phyloP scores from a whole-genome alignment of 2,797 vertebrate species.

The Limosa lapponica region DNA sequence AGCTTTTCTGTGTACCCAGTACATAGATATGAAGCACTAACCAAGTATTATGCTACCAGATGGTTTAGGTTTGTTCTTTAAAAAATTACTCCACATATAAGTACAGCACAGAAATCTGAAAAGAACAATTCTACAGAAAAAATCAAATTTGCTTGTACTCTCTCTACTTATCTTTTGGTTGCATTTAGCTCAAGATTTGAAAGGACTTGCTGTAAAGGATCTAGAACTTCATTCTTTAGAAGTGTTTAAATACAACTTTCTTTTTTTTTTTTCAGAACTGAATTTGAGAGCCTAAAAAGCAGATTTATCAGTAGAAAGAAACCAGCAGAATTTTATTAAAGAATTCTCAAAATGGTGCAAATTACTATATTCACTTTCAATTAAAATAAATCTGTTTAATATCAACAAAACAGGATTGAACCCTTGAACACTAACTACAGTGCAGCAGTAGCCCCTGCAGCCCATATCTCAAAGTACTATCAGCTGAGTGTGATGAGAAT shows the following conservation, averaged over 20 bases:
- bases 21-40: neutral
- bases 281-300: neutral
- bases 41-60: conserved; percentile 39
- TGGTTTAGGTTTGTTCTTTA: conserved; percentile 15
- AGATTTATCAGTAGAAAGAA: neutral
- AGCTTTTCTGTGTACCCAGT: neutral
- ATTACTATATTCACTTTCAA: neutral
- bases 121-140: neutral
- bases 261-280: neutral
- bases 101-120: neutral
- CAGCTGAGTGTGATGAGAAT: neutral
- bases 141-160: neutral
- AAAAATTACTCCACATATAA: neutral
- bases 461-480: neutral
- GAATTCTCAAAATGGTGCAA: neutral
- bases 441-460: neutral
- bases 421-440: neutral
- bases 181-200: neutral
- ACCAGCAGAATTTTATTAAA: neutral
- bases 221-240: neutral
- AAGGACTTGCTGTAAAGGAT: neutral
- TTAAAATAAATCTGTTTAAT: neutral
- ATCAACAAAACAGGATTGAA: neutral
- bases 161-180: neutral
- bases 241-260: neutral